Evolutionary conservation across 2,797 vertebrate species (phyloP), one percentile per base, ranked within the genome.

Genomic region (Gambusia yucatana): DNA sequence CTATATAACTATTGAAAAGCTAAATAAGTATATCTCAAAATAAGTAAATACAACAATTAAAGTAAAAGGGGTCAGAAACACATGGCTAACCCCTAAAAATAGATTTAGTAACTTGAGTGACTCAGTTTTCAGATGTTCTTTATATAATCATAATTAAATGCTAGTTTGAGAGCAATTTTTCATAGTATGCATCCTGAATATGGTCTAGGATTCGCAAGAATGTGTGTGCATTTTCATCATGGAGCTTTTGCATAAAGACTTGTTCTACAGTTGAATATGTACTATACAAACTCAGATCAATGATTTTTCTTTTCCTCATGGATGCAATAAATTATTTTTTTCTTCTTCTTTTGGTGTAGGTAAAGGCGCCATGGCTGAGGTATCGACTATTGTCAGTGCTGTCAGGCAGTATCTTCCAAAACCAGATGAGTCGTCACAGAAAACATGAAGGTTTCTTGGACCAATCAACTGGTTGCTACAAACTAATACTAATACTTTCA

Each of bases 281-380:
- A 41, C 36, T 17, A 25, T 16, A 16, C 43, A 39, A 41, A 22
- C 20, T 39, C 57, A 16, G 50, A 33, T 14, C 2, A 20, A 6
- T 36, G 14, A 13, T 41, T 63, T n/a, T 17, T 61, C 11, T 14
- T 28, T 48, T 17, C 4, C 10, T 30, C 5, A 33, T 13, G 57
- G 55, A 52, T 30, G 7, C 47, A 50, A 57, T 76, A 41, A 11
- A 77, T 6, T 77, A 67, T 70, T 50, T n/a, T 61, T 20, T 36
- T 46, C 73, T 39, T 79, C 36, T 88, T 81, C 59, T 77, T 90
- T 76, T 87, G 74, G 83, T 88, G 17, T 92, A 99, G 98, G 98
- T 87, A 96, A 90, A 90, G 98, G 98, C 0, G 98, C 97, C 89
- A 99, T 99, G 98, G 98, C 98, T 47, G 98, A 99, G 83, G 96